Percentiles rank a stretch among this genome's conserved stretches.
Evolutionary conservation across 2,888 invertebrate species (phyloP).

Genomic region (Rugalucina vietnamica): DNA sequence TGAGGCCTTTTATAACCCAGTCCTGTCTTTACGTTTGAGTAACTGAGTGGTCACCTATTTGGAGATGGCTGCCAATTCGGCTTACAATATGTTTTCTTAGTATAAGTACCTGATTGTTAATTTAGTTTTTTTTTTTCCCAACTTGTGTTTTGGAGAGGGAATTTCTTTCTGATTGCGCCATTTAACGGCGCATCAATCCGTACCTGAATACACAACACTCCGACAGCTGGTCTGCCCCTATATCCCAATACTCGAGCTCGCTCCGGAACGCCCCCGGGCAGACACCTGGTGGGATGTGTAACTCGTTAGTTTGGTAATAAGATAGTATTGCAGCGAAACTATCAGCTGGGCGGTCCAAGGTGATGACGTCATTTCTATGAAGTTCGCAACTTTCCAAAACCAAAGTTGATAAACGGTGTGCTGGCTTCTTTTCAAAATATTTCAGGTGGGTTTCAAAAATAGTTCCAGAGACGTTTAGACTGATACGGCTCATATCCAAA

Average conservation of each 20-base stretch:
- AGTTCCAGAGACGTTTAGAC: background rate
- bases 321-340: conserved; percentile 46
- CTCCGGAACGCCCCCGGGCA: conserved; percentile 45
- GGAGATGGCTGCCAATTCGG: no score
- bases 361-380: background rate
- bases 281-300: conserved; percentile 51
- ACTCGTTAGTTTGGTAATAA: conserved; percentile 51
- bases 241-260: conserved; percentile 50
- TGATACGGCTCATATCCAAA: background rate
- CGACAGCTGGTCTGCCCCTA: conserved; percentile 20
- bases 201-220: conserved; percentile 55
- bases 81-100: no score
- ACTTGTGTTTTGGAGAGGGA: no score
- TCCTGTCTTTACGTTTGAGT: no score
- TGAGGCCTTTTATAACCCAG: no score
- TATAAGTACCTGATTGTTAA: no score
- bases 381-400: background rate
- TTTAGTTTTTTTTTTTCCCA: no score
- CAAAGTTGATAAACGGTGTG: background rate
- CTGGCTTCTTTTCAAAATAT: background rate
- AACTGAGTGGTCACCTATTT: no score
- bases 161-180: no score
- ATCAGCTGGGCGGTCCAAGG: conserved; percentile 44
- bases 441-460: background rate
- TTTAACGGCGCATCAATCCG: no score